Evolutionary conservation across 2,888 invertebrate genomes (phyloP), one percentile per base, ranked within the genome.

Genomic region (Microdon myrmicae): DNA sequence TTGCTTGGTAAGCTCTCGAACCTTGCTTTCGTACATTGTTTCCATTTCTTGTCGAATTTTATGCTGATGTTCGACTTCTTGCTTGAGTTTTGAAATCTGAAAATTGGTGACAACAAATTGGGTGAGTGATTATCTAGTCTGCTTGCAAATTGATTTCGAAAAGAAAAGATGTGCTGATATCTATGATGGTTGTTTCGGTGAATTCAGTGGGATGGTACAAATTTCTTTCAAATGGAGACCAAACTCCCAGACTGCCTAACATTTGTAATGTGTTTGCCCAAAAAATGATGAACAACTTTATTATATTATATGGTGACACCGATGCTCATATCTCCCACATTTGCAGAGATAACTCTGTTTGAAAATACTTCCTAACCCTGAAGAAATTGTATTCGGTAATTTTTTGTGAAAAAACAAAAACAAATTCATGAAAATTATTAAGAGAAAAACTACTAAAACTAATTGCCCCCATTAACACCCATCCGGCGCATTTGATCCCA

Each of bases 1-100:
- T 70, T 88, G 87, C 4, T 84, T 82, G 44, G 82, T 81, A 1
- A 87, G 74, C 0, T 83, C 83, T 0, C 81, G 73, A 2, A 86
- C 87, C 75, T 91, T 90, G 64, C 86, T 87, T 56, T 89, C 87
- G 75, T 88, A 90, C 47, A 89, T 75, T 7, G 89, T 83, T 72
- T 90, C 87, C 81, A 88, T 86, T 76, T 90, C 87, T 49, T 86
- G 86, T 3, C 87, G 83, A 10, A 90, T 83, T 54, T 84, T 84
- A 55, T 89, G 87, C 74, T 89, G 84, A 22, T 89, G 86, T 45
- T 85, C 84, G 9, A 90, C 83, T 64, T 86, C 82, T 16, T 84
- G 70, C 51, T 75, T 76, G 8, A 79, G 67, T 22, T 75, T 71
- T 0, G 41, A 4, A 4, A 76, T 69, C 71, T 72, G 34, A 3